These are phyloP conservation scores for Tragelaphus strepsiceros DNA, from an alignment of 2,113 vertebrate genomes.

Conservation along the genomic window DNA sequence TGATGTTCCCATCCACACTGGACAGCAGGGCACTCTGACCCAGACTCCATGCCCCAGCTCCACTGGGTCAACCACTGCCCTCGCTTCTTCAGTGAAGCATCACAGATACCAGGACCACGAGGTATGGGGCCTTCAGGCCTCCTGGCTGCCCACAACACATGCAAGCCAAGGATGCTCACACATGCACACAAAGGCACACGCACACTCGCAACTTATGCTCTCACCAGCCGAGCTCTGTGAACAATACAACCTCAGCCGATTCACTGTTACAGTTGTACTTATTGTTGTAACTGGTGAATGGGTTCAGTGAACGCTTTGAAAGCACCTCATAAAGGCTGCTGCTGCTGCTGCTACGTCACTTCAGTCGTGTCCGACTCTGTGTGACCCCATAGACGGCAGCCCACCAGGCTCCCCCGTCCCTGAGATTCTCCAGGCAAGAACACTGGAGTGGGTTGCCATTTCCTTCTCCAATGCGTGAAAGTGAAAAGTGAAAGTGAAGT, in stretches of 20 bases:
- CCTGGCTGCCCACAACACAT: background rate
- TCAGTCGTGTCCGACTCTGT: too few relatives aligned
- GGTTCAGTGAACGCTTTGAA: background rate
- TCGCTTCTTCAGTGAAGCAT: background rate
- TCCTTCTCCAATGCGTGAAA: too few relatives aligned
- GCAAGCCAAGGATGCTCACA: background rate
- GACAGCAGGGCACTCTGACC: background rate
- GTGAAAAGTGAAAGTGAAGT: too few relatives aligned
- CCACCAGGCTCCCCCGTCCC: too few relatives aligned
- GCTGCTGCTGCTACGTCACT: too few relatives aligned
- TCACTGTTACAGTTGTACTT: background rate
- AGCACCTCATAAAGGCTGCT: background rate
- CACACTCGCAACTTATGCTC: background rate
- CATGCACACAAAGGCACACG: background rate
- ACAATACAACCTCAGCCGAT: background rate
- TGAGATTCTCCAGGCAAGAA: too few relatives aligned
- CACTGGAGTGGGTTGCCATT: too few relatives aligned
- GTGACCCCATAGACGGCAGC: too few relatives aligned
- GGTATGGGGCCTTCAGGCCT: background rate
- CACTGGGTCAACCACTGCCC: rapidly evolving
- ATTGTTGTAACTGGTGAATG: background rate
- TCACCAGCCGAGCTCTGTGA: background rate
- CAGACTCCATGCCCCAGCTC: too few relatives aligned
- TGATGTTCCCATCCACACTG: background rate
- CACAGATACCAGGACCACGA: background rate